Evolutionary conservation across 2,888 invertebrate species (phyloP).

Genomic region (Lutraria lutraria): DNA sequence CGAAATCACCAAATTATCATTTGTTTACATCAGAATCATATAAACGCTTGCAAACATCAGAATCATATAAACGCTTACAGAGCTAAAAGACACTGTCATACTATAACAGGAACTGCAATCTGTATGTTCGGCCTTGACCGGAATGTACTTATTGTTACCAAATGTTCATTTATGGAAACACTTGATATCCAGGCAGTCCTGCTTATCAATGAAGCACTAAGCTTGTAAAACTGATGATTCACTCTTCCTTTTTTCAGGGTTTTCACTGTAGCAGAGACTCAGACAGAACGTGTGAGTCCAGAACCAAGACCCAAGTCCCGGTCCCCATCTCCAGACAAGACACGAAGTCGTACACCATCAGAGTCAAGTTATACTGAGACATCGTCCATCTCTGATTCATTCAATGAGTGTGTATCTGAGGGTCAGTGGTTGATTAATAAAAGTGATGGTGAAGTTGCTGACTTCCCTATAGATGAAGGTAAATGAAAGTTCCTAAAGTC

Average conservation of each 20-base stretch:
- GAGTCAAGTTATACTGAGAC: constrained; percentile 69
- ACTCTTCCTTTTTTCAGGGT: constrained; percentile 57
- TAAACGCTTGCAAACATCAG: no score
- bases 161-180: no score
- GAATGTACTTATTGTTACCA: no score
- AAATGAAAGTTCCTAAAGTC: constrained; percentile 2
- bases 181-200: no score
- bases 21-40: no score
- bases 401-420: constrained; percentile 83
- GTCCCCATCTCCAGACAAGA: constrained; percentile 61
- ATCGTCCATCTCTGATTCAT: constrained; percentile 77
- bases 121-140: no score
- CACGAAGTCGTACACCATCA: constrained; percentile 65
- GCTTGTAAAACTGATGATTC: no score
- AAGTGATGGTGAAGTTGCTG: constrained; percentile 85
- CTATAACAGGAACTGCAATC: no score
- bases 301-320: constrained; percentile 46
- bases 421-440: constrained; percentile 85
- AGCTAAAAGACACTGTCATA: no score
- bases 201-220: no score
- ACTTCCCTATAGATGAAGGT: constrained; percentile 77
- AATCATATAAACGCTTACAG: no score
- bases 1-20: no score
- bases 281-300: constrained; percentile 50
- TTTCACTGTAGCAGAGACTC: constrained; percentile 73